phyloP scores from a whole-genome alignment of 2,113 vertebrate genomes.

The Herpetotheres cachinnans region DNA sequence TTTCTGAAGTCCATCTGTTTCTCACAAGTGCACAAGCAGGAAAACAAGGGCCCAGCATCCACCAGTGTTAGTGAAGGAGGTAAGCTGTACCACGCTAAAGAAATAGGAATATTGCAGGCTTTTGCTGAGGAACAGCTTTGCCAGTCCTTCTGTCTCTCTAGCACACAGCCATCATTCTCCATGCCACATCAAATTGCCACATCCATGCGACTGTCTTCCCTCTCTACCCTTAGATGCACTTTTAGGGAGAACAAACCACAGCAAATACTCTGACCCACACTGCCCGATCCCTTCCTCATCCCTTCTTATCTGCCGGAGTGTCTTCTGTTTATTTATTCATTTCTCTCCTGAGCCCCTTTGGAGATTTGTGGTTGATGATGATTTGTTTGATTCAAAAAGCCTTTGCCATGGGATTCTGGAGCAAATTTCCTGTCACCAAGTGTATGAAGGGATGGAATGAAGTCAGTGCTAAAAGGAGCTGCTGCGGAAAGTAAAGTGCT shows the following conservation, averaged over 20 bases:
- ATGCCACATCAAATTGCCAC: fast-evolving
- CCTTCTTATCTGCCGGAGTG: not conserved
- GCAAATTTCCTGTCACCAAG: not conserved
- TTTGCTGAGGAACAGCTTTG: not conserved
- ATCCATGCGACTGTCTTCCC: not conserved
- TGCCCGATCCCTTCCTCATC: not conserved
- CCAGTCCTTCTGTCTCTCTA: not conserved
- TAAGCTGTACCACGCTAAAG: not conserved
- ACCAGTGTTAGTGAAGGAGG: not conserved
- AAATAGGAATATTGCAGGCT: not conserved
- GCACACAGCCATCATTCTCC: not conserved
- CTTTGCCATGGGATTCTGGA: not conserved
- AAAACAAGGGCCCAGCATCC: not conserved
- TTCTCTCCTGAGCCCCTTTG: not conserved
- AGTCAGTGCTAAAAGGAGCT: not conserved
- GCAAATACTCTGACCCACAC: not conserved
- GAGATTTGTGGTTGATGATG: not conserved
- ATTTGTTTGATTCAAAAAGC: not conserved
- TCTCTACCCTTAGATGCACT: not conserved
- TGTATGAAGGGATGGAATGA: not conserved
- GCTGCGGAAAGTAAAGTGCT: not conserved
- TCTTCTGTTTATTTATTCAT: not conserved
- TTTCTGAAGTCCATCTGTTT: not conserved
- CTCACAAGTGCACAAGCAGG: not conserved
- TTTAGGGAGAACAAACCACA: not conserved